A percentile compares a stretch with the other conserved stretches of the same genome.
phyloP scores from a whole-genome alignment of 1,140 invertebrate species.

The Formica selysi region DNA sequence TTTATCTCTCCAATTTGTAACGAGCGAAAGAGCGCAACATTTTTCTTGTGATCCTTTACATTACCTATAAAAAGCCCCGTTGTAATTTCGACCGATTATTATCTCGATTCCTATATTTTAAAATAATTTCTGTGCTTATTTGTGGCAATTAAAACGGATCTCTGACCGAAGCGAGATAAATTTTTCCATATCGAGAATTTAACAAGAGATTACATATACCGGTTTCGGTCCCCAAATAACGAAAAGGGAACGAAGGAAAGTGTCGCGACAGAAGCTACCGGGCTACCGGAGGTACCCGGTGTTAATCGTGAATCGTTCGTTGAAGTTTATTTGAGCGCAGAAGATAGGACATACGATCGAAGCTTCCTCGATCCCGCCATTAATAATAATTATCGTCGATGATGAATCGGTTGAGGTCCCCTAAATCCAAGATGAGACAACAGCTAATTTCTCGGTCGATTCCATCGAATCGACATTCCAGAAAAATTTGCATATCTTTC shows the following conservation, averaged over 20 bases:
- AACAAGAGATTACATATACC: slow-evolving; percentile 1
- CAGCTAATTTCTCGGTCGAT: neutral
- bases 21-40: slow-evolving; percentile 1
- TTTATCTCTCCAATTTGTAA: slow-evolving; percentile 56
- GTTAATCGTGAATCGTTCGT: slow-evolving; percentile 19
- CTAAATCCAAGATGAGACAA: slow-evolving; percentile 12
- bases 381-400: slow-evolving; percentile 21
- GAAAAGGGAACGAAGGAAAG: slow-evolving; percentile 12
- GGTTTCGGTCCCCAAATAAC: slow-evolving; percentile 3
- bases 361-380: slow-evolving; percentile 10
- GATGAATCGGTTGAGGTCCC: slow-evolving; percentile 8
- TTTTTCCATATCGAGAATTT: neutral
- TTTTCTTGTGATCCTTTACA: slow-evolving; percentile 24
- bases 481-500: neutral
- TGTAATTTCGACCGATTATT: slow-evolving; percentile 3
- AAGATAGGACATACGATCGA: neutral
- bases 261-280: slow-evolving; percentile 31
- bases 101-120: neutral
- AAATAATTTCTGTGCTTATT: slow-evolving; percentile 6
- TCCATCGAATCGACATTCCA: slow-evolving; percentile 9
- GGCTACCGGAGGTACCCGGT: slow-evolving; percentile 24
- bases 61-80: slow-evolving; percentile 14
- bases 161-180: neutral
- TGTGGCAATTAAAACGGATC: neutral
- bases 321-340: neutral